Evolutionary conservation across 2,888 invertebrate genomes (phyloP).

Genomic region (Carcina quercana): DNA sequence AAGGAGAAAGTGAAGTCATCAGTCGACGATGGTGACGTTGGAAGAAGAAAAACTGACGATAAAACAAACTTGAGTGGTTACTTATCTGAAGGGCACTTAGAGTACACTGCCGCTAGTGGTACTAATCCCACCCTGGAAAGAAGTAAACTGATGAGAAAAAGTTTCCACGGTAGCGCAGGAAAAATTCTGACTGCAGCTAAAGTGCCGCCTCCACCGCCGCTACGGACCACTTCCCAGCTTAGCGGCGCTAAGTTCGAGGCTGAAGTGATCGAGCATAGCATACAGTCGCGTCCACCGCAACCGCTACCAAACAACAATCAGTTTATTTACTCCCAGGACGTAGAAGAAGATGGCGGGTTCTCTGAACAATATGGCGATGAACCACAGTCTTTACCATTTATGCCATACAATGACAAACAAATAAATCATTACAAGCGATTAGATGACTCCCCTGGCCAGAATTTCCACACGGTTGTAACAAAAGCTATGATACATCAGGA

Average conservation of each 20-base stretch:
- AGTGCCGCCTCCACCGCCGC: constrained; percentile 89
- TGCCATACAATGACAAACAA: constrained; percentile 68
- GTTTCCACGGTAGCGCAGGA: constrained; percentile 89
- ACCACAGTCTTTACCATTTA: constrained; percentile 77
- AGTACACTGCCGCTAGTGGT: constrained; percentile 78
- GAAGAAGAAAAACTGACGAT: constrained; percentile 76
- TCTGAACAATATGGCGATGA: constrained; percentile 71
- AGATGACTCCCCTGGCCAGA: constrained; percentile 57
- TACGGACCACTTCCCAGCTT: constrained; percentile 90
- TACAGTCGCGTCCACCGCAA: constrained; percentile 56
- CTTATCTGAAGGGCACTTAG: constrained; percentile 90
- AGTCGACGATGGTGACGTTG: constrained; percentile 86
- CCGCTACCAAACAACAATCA: constrained; percentile 41
- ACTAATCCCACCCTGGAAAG: constrained; percentile 89
- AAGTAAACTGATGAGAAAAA: constrained; percentile 91
- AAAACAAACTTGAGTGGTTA: constrained; percentile 83
- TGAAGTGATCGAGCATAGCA: constrained; percentile 67
- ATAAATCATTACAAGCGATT: constrained; percentile 51
- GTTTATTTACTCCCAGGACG: constrained; percentile 38
- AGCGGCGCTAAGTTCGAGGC: constrained; percentile 78
- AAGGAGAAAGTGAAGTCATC: constrained; percentile 66
- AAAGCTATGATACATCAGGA: constrained; percentile 91
- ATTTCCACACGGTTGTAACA: constrained; percentile 83
- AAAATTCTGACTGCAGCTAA: constrained; percentile 88
- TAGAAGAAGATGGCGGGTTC: constrained; percentile 63